These are phyloP conservation scores for Ichneumoninae sp. DNA, from an alignment of 2,888 invertebrate species.

Conservation along the genomic window DNA sequence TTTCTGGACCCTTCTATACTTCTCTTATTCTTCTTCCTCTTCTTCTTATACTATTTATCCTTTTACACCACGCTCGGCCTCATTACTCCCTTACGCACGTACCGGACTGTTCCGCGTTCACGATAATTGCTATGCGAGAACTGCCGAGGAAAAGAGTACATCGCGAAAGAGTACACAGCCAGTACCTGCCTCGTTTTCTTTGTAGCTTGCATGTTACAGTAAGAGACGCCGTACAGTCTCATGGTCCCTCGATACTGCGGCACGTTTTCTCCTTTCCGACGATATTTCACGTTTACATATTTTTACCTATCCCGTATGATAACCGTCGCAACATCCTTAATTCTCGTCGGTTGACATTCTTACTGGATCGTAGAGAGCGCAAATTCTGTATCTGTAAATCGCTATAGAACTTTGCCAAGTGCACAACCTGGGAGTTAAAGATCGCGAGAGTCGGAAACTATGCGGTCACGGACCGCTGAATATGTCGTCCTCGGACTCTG, in stretches of 20 bases:
- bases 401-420: conserved; percentile 19
- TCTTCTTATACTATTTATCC: conserved; percentile 63
- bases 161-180: conserved; percentile 18
- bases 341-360: background rate
- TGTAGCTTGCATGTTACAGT: background rate
- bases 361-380: background rate
- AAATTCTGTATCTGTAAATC: conserved; percentile 22
- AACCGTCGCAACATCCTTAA: conserved; percentile 17
- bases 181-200: conserved; percentile 38
- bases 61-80: conserved; percentile 66
- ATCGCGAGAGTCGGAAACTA: conserved; percentile 59
- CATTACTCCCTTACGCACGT: conserved; percentile 71
- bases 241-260: background rate
- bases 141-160: conserved; percentile 36
- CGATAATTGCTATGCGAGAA: conserved; percentile 68
- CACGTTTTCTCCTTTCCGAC: background rate
- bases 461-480: conserved; percentile 66
- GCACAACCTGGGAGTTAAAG: conserved; percentile 53
- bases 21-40: conserved; percentile 34
- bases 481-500: conserved; percentile 59
- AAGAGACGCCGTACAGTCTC: background rate
- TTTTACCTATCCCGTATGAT: background rate
- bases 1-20: conserved; percentile 26
- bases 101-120: conserved; percentile 60
- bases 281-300: conserved; percentile 12